These are phyloP conservation scores for Steromphala cineraria DNA, from an alignment of 2,888 invertebrate species.

Conservation along the genomic window DNA sequence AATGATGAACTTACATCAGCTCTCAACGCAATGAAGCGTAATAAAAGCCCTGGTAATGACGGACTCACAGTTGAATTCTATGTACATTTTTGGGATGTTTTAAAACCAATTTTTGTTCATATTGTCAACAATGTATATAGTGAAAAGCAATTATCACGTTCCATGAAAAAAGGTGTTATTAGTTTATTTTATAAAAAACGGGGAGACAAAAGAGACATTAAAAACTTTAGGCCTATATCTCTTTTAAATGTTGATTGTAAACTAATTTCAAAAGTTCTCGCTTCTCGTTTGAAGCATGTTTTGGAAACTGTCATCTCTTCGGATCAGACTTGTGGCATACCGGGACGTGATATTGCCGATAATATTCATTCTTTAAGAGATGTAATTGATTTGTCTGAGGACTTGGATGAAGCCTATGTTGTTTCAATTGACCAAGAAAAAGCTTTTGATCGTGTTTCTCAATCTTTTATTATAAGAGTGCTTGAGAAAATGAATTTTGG, in stretches of 20 bases:
- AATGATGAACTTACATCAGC: neutral
- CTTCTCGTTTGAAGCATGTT: neutral
- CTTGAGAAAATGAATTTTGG: neutral
- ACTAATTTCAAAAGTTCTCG: neutral
- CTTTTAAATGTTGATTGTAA: neutral
- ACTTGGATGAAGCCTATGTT: neutral
- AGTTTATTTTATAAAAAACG: neutral
- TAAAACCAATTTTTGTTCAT: neutral
- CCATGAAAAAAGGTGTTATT: neutral
- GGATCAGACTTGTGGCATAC: neutral
- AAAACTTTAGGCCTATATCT: neutral
- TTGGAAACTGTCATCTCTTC: neutral
- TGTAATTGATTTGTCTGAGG: neutral
- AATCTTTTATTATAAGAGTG: neutral
- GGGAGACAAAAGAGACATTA: neutral
- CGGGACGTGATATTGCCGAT: neutral
- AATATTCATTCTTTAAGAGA: neutral
- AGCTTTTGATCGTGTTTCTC: neutral
- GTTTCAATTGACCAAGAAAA: neutral
- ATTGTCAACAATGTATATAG: neutral
- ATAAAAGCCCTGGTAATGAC: slow-evolving; percentile 2
- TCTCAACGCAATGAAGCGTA: neutral
- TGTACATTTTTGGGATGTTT: neutral
- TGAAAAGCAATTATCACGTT: neutral
- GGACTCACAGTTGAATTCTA: neutral